A percentile compares a stretch with the other conserved stretches of the same genome.
phyloP scores from a whole-genome alignment of 2,888 invertebrate genomes.

The Seira sanloemensis region DNA sequence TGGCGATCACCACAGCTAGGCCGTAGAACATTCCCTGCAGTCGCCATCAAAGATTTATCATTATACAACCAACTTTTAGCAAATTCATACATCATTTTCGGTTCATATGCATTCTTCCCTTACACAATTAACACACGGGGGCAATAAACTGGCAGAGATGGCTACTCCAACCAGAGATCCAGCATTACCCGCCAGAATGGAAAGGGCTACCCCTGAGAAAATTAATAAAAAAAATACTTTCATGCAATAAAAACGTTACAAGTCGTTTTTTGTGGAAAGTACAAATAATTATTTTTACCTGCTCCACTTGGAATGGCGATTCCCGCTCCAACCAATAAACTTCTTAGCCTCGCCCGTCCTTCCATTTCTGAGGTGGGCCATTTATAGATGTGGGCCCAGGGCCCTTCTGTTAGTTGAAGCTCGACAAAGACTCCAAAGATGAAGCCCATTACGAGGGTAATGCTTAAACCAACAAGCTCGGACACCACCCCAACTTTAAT shows the following conservation, averaged over 20 bases:
- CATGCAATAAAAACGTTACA: too few relatives aligned
- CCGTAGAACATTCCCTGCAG: constrained; percentile 84
- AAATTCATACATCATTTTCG: too few relatives aligned
- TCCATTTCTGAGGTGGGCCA: constrained; percentile 84
- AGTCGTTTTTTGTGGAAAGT: too few relatives aligned
- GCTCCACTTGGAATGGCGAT: constrained; percentile 87
- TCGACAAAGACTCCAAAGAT: constrained; percentile 82
- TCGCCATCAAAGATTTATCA: not conserved
- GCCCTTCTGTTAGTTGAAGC: constrained; percentile 75
- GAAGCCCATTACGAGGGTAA: constrained; percentile 83
- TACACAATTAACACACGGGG: constrained; percentile 89
- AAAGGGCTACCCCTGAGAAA: constrained; percentile 82
- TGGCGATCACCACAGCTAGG: constrained; percentile 83
- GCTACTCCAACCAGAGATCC: constrained; percentile 88
- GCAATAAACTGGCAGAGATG: constrained; percentile 87
- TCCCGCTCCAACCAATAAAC: constrained; percentile 60
- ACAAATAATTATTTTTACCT: not conserved
- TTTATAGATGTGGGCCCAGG: constrained; percentile 79
- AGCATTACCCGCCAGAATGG: constrained; percentile 86
- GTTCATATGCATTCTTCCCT: constrained; percentile 77
- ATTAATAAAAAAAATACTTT: not conserved
- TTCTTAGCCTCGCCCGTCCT: constrained; percentile 77
- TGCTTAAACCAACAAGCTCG: constrained; percentile 82
- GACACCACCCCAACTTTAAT: constrained; percentile 82
- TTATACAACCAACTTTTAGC: too few relatives aligned